phyloP scores from a whole-genome alignment of 2,113 vertebrate species.

The Amphiprion percula region DNA sequence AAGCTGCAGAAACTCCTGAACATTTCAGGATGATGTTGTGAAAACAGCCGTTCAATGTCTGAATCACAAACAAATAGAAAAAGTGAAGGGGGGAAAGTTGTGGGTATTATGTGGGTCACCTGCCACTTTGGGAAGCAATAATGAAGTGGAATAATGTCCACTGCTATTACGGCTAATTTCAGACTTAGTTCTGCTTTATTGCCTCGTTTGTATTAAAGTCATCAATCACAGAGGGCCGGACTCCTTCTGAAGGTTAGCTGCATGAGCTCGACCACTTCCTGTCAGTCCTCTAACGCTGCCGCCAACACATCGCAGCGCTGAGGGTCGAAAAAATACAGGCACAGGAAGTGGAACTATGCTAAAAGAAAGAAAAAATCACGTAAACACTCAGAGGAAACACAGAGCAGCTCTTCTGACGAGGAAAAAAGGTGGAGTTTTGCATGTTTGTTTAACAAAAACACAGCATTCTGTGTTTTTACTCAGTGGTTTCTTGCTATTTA shows the following conservation, averaged over 20 bases:
- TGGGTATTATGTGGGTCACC: conserved; percentile 47
- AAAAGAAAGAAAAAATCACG: too few relatives aligned
- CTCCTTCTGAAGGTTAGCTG: conserved; percentile 51
- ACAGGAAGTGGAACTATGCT: too few relatives aligned
- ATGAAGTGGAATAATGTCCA: conserved; percentile 64
- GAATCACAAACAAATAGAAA: neutral
- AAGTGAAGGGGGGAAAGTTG: conserved; percentile 11
- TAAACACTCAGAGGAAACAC: too few relatives aligned
- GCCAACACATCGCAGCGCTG: neutral
- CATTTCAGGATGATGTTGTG: too few relatives aligned
- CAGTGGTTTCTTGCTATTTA: too few relatives aligned
- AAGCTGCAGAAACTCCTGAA: too few relatives aligned
- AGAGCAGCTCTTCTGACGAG: too few relatives aligned
- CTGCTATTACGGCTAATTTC: conserved; percentile 65
- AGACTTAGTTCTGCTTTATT: conserved; percentile 81
- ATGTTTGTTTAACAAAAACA: too few relatives aligned
- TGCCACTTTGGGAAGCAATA: conserved; percentile 44
- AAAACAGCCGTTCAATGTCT: too few relatives aligned
- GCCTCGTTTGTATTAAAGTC: conserved; percentile 78
- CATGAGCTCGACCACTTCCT: conserved; percentile 3
- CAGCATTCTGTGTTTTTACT: too few relatives aligned
- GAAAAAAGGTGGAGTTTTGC: too few relatives aligned
- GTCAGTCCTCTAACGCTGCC: conserved; percentile 37
- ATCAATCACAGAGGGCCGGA: conserved; percentile 68
- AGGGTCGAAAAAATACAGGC: too few relatives aligned